These are phyloP conservation scores for Oxyruncus cristatus DNA, from an alignment of 2,113 vertebrate genomes.

Conservation along the genomic window DNA sequence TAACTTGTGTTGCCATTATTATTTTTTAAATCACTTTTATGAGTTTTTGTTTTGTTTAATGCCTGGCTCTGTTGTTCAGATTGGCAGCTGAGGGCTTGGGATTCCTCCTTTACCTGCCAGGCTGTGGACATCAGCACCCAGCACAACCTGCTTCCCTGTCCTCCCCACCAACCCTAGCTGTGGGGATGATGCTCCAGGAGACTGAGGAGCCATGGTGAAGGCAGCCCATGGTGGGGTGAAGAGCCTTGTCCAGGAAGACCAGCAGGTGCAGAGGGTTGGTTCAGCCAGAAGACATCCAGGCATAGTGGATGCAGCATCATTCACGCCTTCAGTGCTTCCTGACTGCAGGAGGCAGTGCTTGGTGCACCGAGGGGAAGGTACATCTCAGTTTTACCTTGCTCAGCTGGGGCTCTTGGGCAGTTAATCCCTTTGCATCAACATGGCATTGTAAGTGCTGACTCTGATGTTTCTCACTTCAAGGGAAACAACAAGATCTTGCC, in stretches of 20 bases:
- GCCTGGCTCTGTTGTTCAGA: background rate
- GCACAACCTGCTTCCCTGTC: background rate
- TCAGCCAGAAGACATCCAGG: background rate
- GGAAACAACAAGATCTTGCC: background rate
- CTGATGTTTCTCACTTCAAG: background rate
- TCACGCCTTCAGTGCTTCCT: background rate
- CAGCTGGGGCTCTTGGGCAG: background rate
- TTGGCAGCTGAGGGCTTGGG: background rate
- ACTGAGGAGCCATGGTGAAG: rapidly evolving
- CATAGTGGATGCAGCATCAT: background rate
- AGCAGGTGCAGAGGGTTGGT: background rate
- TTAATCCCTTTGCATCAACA: background rate
- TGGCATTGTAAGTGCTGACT: background rate
- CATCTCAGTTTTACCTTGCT: background rate
- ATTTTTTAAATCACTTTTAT: conserved; percentile 48
- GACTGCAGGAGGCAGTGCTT: background rate
- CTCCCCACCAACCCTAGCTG: rapidly evolving
- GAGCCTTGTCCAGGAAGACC: background rate
- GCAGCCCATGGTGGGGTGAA: background rate
- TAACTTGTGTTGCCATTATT: conserved; percentile 24
- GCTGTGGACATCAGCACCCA: background rate
- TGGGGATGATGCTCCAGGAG: background rate
- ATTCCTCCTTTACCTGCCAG: background rate
- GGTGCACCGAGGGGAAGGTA: background rate
- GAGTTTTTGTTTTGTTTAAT: conserved; percentile 42